These are phyloP conservation scores for Xerus inauris DNA, from an alignment of 2,113 vertebrate genomes.

Conservation along the genomic window DNA sequence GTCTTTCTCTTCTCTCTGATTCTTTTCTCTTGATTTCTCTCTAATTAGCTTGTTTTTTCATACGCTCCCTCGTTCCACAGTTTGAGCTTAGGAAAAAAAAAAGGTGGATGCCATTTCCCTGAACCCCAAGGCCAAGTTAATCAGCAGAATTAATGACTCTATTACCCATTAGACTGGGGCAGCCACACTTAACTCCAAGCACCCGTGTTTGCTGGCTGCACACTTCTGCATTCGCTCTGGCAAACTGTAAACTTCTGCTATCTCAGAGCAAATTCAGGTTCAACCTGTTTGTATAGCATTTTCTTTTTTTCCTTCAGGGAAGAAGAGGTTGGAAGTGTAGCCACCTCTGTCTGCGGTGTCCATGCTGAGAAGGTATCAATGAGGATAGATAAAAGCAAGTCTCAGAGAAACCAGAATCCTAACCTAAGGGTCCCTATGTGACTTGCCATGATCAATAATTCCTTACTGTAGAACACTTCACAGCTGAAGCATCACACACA, in stretches of 20 bases:
- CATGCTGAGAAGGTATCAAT: background rate
- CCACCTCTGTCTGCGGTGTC: background rate
- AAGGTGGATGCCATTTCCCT: slow-evolving; percentile 85
- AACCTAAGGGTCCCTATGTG: background rate
- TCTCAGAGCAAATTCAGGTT: slow-evolving; percentile 30
- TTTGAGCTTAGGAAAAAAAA: slow-evolving; percentile 76
- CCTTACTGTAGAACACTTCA: background rate
- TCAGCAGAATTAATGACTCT: slow-evolving; percentile 92
- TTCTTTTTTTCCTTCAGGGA: background rate
- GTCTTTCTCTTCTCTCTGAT: slow-evolving; percentile 87
- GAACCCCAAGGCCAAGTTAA: slow-evolving; percentile 91
- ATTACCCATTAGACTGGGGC: slow-evolving; percentile 87
- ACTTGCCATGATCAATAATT: background rate
- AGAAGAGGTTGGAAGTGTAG: background rate
- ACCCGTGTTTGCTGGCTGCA: slow-evolving; percentile 60
- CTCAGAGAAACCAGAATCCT: background rate
- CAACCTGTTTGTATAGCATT: slow-evolving; percentile 12
- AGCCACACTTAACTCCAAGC: slow-evolving; percentile 70
- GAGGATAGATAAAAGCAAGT: background rate
- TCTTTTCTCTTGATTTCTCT: slow-evolving; percentile 88
- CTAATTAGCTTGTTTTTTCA: slow-evolving; percentile 90
- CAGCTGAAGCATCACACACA: background rate
- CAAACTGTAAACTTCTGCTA: slow-evolving; percentile 82
- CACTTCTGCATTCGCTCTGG: slow-evolving; percentile 71
- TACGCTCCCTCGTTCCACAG: slow-evolving; percentile 84